These are phyloP conservation scores for Microplitis mediator DNA, from an alignment of 1,140 invertebrate species.

Conservation along the genomic window DNA sequence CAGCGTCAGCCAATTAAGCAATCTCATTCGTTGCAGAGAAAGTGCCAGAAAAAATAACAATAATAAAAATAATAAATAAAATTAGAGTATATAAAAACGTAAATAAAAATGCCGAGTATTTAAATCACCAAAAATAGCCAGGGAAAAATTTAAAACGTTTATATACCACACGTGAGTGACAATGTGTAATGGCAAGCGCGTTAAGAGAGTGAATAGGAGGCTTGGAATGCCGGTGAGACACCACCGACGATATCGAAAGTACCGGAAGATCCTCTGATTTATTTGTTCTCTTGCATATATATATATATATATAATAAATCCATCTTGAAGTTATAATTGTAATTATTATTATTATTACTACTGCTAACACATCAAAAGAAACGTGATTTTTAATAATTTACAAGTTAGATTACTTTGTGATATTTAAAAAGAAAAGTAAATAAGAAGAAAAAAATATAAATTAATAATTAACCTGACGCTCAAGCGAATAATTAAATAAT, in stretches of 20 bases:
- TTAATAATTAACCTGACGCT: not conserved
- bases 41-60: too few relatives aligned
- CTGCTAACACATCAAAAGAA: not conserved
- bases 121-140: not conserved
- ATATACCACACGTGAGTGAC: not conserved
- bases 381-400: too few relatives aligned
- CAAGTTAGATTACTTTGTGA: not conserved
- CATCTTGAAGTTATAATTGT: too few relatives aligned
- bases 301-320: too few relatives aligned
- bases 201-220: constrained; percentile 12
- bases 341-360: not conserved
- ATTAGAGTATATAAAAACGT: not conserved
- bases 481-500: not conserved
- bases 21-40: too few relatives aligned
- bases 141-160: not conserved
- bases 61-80: not conserved
- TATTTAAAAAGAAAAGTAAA: not conserved
- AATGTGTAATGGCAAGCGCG: constrained; percentile 10
- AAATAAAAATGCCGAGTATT: too few relatives aligned
- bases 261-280: constrained; percentile 25
- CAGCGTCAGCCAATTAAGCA: too few relatives aligned
- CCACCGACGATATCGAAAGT: constrained; percentile 18
- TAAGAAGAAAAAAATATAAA: not conserved
- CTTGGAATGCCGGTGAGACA: constrained; percentile 18
- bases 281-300: not conserved